Conservation (phyloP, 2,113 vertebrate genomes). For the Montifringilla adamsi region DNA sequence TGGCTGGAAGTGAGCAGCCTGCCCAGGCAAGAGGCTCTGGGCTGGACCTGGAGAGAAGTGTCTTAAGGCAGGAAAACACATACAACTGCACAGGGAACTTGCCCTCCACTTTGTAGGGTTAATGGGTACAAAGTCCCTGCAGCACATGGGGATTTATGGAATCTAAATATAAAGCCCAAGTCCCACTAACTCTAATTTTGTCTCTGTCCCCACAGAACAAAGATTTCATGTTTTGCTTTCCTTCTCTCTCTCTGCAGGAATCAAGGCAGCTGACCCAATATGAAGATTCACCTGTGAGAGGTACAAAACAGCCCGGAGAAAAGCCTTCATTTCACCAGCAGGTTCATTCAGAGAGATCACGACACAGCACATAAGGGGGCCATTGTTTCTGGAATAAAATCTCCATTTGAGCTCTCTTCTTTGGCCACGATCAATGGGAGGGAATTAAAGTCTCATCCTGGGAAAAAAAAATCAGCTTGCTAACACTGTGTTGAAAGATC, state of each 20-base stretch:
- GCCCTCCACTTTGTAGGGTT: not conserved
- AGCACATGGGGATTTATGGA: not conserved
- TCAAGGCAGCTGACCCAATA: slow-evolving; percentile 34
- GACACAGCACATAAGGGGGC: slow-evolving; percentile 21
- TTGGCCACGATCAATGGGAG: slow-evolving; percentile 56
- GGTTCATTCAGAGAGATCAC: slow-evolving; percentile 31
- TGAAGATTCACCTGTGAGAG: slow-evolving; percentile 42
- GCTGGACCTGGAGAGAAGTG: not conserved
- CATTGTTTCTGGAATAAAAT: slow-evolving; percentile 68
- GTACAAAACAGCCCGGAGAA: slow-evolving; percentile 12
- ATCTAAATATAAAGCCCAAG: not conserved
- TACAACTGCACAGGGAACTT: not conserved
- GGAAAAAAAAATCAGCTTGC: slow-evolving; percentile 32
- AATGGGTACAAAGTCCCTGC: not conserved
- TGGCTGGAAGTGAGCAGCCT: not conserved
- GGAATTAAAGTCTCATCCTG: slow-evolving; percentile 59
- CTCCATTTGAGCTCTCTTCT: slow-evolving; percentile 58
- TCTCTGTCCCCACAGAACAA: not conserved
- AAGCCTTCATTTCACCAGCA: slow-evolving; percentile 63
- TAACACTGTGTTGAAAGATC: slow-evolving; percentile 63
- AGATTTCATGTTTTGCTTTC: not conserved
- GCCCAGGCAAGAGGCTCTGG: not conserved
- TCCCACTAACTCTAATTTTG: not conserved
- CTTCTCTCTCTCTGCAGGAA: not conserved
- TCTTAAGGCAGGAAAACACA: not conserved